A percentile compares a stretch with the other conserved stretches of the same genome.
These are phyloP conservation scores for Petroica traversi DNA, from an alignment of 2,113 vertebrate genomes.

Conservation along the genomic window DNA sequence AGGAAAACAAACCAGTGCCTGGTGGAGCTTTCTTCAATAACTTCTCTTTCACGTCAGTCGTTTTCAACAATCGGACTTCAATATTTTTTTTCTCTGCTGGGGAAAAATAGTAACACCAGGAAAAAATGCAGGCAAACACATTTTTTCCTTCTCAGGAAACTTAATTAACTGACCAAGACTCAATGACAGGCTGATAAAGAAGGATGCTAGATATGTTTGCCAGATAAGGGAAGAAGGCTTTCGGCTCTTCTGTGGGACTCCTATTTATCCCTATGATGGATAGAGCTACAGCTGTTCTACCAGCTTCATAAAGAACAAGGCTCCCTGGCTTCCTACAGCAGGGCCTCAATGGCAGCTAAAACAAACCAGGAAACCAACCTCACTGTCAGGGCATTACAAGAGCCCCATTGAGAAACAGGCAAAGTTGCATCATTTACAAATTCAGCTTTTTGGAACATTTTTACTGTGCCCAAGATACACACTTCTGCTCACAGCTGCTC, in stretches of 20 bases:
- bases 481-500: slow-evolving; percentile 44
- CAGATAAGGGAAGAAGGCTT: slow-evolving; percentile 18
- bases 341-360: slow-evolving; percentile 42
- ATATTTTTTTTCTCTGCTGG: neutral
- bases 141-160: neutral
- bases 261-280: slow-evolving; percentile 50
- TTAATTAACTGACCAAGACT: neutral
- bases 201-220: neutral
- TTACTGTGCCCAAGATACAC: slow-evolving; percentile 1
- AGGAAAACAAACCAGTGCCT: neutral
- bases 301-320: slow-evolving; percentile 61
- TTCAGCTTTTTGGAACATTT: slow-evolving; percentile 41
- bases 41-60: neutral
- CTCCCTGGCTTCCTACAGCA: slow-evolving; percentile 40
- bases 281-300: slow-evolving; percentile 57
- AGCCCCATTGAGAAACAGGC: slow-evolving; percentile 49
- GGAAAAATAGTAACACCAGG: neutral
- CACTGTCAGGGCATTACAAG: slow-evolving; percentile 57
- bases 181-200: neutral
- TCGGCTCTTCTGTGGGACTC: neutral
- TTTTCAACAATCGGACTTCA: neutral
- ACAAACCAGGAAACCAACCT: slow-evolving; percentile 65
- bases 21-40: neutral
- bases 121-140: neutral
- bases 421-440: slow-evolving; percentile 60